Percentiles rank a stretch among this genome's conserved stretches.
phyloP scores from a whole-genome alignment of 2,113 vertebrate genomes.

The Perca fluviatilis region DNA sequence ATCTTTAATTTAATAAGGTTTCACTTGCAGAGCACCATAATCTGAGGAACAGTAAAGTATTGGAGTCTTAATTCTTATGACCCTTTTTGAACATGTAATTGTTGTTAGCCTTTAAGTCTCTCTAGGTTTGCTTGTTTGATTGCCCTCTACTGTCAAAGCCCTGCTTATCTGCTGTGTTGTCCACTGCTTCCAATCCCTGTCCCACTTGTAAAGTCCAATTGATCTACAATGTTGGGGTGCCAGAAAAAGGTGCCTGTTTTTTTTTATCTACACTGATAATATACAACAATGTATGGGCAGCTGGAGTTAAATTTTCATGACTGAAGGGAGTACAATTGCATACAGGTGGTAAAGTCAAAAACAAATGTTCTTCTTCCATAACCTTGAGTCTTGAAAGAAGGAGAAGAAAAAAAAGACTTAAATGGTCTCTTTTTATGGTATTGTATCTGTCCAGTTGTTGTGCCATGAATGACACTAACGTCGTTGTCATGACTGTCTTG shows the following conservation, averaged over 20 bases:
- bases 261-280: neutral
- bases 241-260: neutral
- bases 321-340: constrained; percentile 1
- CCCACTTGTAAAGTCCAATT: neutral
- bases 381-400: neutral
- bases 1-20: constrained; percentile 2
- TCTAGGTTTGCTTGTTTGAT: constrained; percentile 14
- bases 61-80: neutral
- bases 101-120: neutral
- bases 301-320: neutral
- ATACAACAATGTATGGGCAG: neutral
- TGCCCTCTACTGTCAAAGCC: neutral
- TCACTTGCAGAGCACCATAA: neutral
- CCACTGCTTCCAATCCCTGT: neutral
- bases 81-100: neutral
- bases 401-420: neutral
- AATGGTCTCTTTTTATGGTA: neutral
- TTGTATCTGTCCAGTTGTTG: neutral
- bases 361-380: neutral
- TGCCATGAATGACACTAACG: neutral
- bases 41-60: neutral
- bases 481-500: neutral
- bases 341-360: neutral
- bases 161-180: constrained; percentile 22
- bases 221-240: neutral